A percentile compares a stretch with the other conserved stretches of the same genome.
Conservation (phyloP, 2,797 vertebrate genomes). For the Aselliscus stoliczkanus region DNA sequence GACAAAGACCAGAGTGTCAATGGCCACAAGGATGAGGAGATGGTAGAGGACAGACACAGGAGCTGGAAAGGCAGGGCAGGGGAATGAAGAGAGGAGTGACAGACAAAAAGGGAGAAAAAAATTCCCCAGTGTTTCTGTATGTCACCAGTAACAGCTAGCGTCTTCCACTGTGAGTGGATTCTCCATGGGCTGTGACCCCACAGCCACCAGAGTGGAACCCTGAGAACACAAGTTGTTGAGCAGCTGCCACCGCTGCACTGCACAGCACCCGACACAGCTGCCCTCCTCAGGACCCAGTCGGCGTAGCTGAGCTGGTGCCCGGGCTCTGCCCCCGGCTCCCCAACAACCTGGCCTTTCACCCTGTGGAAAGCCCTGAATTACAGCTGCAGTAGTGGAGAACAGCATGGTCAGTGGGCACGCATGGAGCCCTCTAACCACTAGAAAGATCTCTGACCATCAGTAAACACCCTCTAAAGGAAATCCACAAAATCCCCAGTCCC, state of each 20-base stretch:
- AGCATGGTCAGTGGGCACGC: rapidly evolving
- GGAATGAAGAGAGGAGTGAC: background rate
- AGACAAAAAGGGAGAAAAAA: background rate
- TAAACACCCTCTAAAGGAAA: background rate
- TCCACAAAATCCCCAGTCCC: background rate
- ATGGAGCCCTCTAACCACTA: too few species aligned
- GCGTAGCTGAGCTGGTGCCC: background rate
- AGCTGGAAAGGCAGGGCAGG: background rate
- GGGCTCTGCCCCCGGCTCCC: rapidly evolving
- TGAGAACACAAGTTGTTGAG: background rate
- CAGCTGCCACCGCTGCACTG: background rate
- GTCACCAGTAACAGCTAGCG: background rate
- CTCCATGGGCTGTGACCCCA: background rate
- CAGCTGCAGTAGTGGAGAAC: background rate
- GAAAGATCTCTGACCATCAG: background rate
- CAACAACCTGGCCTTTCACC: too few species aligned
- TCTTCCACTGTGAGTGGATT: background rate
- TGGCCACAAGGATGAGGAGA: background rate
- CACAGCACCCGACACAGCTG: too few species aligned
- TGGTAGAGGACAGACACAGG: rapidly evolving
- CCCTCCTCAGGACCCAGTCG: background rate
- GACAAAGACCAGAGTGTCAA: background rate
- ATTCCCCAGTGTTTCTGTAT: background rate
- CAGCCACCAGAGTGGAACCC: background rate
- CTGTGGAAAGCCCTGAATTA: background rate